Evolutionary conservation across 2,888 invertebrate genomes (phyloP).

Genomic region (Platycnemis pennipes): DNA sequence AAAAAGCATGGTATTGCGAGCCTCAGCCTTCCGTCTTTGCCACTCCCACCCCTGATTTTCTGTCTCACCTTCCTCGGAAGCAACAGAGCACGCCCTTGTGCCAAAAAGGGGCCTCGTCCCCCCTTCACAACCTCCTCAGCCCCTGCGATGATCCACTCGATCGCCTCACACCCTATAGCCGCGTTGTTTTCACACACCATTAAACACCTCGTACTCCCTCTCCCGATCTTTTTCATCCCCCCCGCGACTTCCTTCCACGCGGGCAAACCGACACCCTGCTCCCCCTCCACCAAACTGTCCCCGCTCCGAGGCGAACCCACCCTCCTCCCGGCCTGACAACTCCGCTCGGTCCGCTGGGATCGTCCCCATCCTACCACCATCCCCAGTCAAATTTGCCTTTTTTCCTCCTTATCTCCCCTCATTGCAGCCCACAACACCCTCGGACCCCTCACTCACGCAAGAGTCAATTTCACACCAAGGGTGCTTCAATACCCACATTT

Average conservation of each 20-base stretch:
- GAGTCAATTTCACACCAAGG: neutral
- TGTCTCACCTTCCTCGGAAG: neutral
- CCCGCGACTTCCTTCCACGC: neutral
- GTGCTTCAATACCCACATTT: neutral
- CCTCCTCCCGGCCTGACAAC: neutral
- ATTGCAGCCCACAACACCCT: neutral
- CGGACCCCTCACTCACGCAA: neutral
- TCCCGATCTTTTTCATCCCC: neutral
- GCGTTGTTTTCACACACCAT: slow-evolving; percentile 62
- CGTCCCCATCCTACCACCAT: neutral
- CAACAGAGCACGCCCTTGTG: neutral
- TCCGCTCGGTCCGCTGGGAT: neutral
- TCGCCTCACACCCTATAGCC: neutral
- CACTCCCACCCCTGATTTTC: neutral
- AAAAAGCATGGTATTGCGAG: neutral
- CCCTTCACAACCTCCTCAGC: neutral
- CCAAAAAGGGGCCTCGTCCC: neutral
- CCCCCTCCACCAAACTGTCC: neutral
- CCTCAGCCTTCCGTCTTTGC: neutral
- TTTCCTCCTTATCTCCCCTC: slow-evolving; percentile 17
- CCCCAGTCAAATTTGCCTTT: slow-evolving; percentile 28
- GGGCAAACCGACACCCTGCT: neutral
- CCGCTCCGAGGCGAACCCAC: neutral
- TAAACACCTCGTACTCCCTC: slow-evolving; percentile 43
- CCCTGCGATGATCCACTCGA: neutral